Evolutionary conservation across 1,140 invertebrate species (phyloP).

Genomic region (Drosophila carrolli): DNA sequence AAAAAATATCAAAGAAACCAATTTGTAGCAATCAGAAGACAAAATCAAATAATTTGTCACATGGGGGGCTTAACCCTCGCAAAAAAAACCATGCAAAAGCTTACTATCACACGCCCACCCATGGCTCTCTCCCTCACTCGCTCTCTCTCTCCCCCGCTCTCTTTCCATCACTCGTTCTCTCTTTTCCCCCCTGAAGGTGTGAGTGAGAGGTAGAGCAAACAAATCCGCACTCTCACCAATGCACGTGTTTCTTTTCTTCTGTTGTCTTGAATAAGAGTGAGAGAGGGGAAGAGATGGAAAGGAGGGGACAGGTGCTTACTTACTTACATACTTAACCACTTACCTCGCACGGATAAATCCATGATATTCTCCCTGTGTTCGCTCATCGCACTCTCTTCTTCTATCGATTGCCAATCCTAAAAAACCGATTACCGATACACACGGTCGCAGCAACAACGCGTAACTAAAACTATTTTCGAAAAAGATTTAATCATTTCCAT

Average conservation of each 20-base stretch:
- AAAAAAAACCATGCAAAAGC: conserved; percentile 19
- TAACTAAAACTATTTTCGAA: conserved; percentile 51
- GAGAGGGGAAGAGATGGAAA: background rate
- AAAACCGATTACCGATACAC: conserved; percentile 38
- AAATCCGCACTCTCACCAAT: conserved; percentile 56
- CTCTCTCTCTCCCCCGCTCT: conserved; percentile 9
- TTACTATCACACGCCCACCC: conserved; percentile 19
- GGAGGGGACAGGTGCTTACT: conserved; percentile 2
- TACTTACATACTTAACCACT: conserved; percentile 18
- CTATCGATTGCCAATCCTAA: conserved; percentile 40
- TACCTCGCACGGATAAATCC: conserved; percentile 77
- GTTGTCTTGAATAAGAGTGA: conserved; percentile 38
- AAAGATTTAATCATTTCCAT: conserved; percentile 44
- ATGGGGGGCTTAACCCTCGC: conserved; percentile 56
- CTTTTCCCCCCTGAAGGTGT: conserved; percentile 22
- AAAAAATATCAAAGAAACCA: conserved; percentile 41
- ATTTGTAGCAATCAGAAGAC: conserved; percentile 46
- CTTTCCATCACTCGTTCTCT: conserved; percentile 4
- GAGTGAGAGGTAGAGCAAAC: conserved; percentile 58
- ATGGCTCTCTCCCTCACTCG: conserved; percentile 19
- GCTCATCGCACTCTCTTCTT: conserved; percentile 19
- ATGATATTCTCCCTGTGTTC: conserved; percentile 59
- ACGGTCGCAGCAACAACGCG: conserved; percentile 18
- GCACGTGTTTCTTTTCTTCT: conserved; percentile 64
- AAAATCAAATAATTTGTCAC: conserved; percentile 78